Percentiles rank a stretch among this genome's conserved stretches.
These are phyloP conservation scores for Rhaphigaster nebulosa DNA, from an alignment of 2,888 invertebrate genomes.

Conservation along the genomic window DNA sequence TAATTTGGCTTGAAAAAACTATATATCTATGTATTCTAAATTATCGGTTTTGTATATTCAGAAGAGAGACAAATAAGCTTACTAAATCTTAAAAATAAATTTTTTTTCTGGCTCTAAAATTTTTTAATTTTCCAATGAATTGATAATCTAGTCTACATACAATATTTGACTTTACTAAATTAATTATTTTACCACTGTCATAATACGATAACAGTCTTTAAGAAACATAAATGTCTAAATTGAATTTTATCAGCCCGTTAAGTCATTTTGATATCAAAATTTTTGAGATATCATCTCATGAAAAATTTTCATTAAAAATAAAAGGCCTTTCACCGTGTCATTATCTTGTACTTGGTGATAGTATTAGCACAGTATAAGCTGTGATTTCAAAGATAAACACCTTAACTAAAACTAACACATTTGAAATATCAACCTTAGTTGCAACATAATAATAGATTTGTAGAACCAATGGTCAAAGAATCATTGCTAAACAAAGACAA, in stretches of 20 bases:
- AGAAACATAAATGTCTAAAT: neutral
- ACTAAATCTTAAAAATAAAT: neutral
- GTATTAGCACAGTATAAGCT: neutral
- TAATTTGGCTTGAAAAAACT: neutral
- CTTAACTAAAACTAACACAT: conserved; percentile 8
- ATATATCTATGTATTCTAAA: neutral
- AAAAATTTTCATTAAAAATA: neutral
- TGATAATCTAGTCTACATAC: neutral
- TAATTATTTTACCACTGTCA: neutral
- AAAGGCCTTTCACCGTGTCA: neutral
- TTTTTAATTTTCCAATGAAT: neutral
- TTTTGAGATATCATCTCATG: neutral
- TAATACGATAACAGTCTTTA: neutral
- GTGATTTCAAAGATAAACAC: neutral
- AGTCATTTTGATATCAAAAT: neutral
- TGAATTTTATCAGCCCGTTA: neutral
- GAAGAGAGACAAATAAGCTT: neutral
- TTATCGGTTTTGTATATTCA: neutral
- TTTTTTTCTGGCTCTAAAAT: neutral
- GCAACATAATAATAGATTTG: neutral
- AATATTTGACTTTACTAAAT: neutral
- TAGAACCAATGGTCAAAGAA: neutral
- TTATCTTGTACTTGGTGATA: neutral
- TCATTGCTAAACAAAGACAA: neutral
- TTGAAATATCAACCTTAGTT: neutral